Percentiles rank a stretch among this genome's conserved stretches.
phyloP scores from a whole-genome alignment of 1,140 invertebrate genomes.

The Probaryconus sp. region DNA sequence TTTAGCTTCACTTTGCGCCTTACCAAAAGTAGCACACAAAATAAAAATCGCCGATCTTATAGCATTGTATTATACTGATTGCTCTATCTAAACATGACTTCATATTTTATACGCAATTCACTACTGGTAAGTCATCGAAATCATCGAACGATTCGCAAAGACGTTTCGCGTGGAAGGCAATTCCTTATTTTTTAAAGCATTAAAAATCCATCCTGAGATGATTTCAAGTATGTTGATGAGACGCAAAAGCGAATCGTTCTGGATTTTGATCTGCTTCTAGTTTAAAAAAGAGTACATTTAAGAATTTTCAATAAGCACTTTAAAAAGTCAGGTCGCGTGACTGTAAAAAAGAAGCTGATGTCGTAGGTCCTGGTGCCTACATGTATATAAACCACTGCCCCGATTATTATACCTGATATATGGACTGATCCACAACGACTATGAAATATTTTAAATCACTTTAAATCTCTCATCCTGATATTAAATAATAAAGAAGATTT shows the following conservation, averaged over 20 bases:
- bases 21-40: constrained; percentile 24
- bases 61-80: constrained; percentile 14
- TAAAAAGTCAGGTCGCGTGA: constrained; percentile 10
- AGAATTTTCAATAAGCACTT: constrained; percentile 14
- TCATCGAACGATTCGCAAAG: background rate
- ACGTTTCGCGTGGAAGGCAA: too few species aligned
- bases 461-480: background rate
- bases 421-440: constrained; percentile 20
- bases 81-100: constrained; percentile 13
- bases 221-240: too few species aligned
- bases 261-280: constrained; percentile 12
- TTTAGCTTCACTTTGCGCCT: constrained; percentile 26
- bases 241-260: too few species aligned
- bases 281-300: constrained; percentile 9
- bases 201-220: too few species aligned
- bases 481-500: too few species aligned
- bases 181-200: constrained; percentile 1
- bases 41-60: constrained; percentile 23
- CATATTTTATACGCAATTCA: constrained; percentile 21
- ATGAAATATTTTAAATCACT: background rate
- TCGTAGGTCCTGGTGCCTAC: constrained; percentile 5
- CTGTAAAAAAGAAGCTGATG: constrained; percentile 28
- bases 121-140: constrained; percentile 4
- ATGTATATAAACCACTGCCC: constrained; percentile 36
- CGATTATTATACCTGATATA: constrained; percentile 26